Base-by-base conservation (phyloP, 2,888 invertebrate species). In the Cheilosia impressa region DNA sequence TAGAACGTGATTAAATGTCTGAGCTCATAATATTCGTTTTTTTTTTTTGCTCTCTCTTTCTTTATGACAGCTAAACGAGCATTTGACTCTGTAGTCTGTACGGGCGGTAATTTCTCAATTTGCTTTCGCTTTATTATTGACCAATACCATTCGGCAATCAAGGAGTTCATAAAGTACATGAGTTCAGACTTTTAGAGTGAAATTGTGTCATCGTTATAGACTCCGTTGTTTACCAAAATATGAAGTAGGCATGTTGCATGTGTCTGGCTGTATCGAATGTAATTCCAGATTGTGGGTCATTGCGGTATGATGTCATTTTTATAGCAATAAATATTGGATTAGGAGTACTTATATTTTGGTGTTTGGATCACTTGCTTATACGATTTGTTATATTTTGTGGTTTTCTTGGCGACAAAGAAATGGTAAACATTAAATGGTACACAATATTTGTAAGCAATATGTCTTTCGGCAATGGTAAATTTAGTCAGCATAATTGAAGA, bases 1-100 rank as follows among this genome's bases (percentile, higher is more conserved):
- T 19, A 17, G 27, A 53, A 52, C 72, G 72, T 72, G 72, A 62
- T 72, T 62, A 41, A 62, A 72, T 52, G 53, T 34, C 6, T 52
- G 62, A 53, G 52, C 41, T 62, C 27, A 60, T 43, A 52, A 45
- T n/a, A n/a, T 66, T 24, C 6, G 6, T 38, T 27, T 45, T 15
- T 22, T 43, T 27, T 41, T 31, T 9, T 9, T 9, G 9, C 27
- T 27, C 27, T 27, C 27, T 27, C 27, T 43, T 47, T 31, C 31
- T 41, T 24, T 47, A 34, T 24, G 58, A 13, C 50, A 38, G 6
- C 47, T 47, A 22, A 50, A 58, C 38, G 47, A 58, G 38, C 55
- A 47, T 24, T 38, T 58, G 47, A n/a, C 45, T 34, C 22, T 31
- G n/a, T 0, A 27, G 3, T 2, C 2, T 31, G 24, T 41, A 31